A percentile compares a stretch with the other conserved stretches of the same genome.
phyloP scores from a whole-genome alignment of 2,888 invertebrate genomes.

The Gastrophysa polygoni region DNA sequence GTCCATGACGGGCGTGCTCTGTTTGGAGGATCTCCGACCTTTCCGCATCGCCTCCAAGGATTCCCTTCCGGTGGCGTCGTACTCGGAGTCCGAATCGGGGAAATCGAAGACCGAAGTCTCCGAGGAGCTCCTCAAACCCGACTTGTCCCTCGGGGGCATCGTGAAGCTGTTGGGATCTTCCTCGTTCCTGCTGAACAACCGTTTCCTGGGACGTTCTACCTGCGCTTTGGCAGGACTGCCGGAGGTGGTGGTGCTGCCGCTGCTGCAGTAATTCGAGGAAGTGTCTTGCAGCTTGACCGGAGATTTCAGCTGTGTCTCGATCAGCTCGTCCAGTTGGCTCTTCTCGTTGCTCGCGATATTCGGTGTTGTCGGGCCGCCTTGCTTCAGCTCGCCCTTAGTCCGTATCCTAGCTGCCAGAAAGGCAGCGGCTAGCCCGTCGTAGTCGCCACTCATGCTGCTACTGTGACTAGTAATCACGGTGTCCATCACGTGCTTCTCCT shows the following conservation, averaged over 20 bases:
- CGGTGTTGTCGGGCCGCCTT: slow-evolving; percentile 45
- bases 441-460: slow-evolving; percentile 48
- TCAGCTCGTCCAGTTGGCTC: slow-evolving; percentile 39
- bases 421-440: slow-evolving; percentile 66
- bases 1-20: slow-evolving; percentile 55
- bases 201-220: slow-evolving; percentile 59
- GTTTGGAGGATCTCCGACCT: slow-evolving; percentile 65
- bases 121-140: slow-evolving; percentile 64
- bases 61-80: slow-evolving; percentile 69
- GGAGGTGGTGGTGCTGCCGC: slow-evolving; percentile 45
- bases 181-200: slow-evolving; percentile 68
- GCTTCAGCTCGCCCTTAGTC: slow-evolving; percentile 85
- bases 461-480: slow-evolving; percentile 44
- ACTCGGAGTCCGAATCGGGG: slow-evolving; percentile 68
- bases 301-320: slow-evolving; percentile 54
- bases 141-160: slow-evolving; percentile 57
- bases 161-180: slow-evolving; percentile 49
- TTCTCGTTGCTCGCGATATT: slow-evolving; percentile 33
- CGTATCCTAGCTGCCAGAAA: slow-evolving; percentile 75
- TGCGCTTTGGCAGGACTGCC: slow-evolving; percentile 60
- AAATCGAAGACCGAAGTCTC: slow-evolving; percentile 71
- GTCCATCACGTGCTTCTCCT: slow-evolving; percentile 36
- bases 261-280: slow-evolving; percentile 21
- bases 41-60: slow-evolving; percentile 70
- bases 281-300: slow-evolving; percentile 57